These are phyloP conservation scores for Gorsachius goisagi DNA, from an alignment of 2,113 vertebrate genomes.

Conservation along the genomic window DNA sequence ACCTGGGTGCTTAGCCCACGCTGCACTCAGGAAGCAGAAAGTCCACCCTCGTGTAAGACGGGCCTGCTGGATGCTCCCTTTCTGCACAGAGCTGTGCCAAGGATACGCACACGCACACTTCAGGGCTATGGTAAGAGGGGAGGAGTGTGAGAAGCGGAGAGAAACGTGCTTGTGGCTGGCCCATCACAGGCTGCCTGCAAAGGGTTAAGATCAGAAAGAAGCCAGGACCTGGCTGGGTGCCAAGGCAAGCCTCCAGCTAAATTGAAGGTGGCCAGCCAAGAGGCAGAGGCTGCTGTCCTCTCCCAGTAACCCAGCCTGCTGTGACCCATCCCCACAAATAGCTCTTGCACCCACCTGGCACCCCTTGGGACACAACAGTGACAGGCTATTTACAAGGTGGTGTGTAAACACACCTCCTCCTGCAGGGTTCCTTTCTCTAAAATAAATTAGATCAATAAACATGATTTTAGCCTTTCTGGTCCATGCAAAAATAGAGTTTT, in stretches of 20 bases:
- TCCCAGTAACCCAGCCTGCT: not conserved
- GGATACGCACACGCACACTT: not conserved
- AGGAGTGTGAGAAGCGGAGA: not conserved
- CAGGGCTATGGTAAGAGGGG: not conserved
- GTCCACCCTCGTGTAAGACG: fast-evolving
- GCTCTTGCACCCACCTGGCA: not conserved
- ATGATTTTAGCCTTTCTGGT: not conserved
- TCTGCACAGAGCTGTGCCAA: not conserved
- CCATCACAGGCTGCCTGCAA: not conserved
- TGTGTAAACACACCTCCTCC: not conserved
- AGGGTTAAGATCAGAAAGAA: slow-evolving; percentile 11
- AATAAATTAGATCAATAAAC: not conserved
- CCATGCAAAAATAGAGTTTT: not conserved
- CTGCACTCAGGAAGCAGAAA: not conserved
- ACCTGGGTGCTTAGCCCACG: not conserved
- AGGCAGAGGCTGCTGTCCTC: slow-evolving; percentile 28
- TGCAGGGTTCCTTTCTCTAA: not conserved
- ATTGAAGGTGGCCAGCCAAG: slow-evolving; percentile 8
- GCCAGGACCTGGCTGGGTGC: not conserved
- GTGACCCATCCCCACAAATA: not conserved
- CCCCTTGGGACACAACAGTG: not conserved
- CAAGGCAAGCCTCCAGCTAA: slow-evolving; percentile 8
- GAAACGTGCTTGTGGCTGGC: not conserved
- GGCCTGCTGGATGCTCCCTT: not conserved
- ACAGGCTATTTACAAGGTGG: not conserved